phyloP scores from a whole-genome alignment of 2,113 vertebrate genomes.

The Rhinichthys klamathensis region DNA sequence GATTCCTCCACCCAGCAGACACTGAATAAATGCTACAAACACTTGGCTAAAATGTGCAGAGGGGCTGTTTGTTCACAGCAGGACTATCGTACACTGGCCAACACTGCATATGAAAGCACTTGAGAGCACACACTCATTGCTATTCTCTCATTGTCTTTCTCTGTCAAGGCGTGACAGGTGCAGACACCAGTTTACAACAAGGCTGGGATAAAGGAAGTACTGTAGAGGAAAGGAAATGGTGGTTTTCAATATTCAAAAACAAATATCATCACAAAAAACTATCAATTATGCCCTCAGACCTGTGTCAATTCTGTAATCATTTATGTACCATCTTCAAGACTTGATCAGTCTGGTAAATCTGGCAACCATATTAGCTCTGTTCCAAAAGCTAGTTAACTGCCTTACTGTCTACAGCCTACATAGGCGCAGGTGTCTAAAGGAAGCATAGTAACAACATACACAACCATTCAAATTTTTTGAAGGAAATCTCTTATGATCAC shows the following conservation, averaged over 20 bases:
- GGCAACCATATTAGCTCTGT: background rate
- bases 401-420: background rate
- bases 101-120: constrained; percentile 5
- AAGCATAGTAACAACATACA: background rate
- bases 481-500: too few species aligned
- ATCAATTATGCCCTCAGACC: background rate
- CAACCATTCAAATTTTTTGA: background rate
- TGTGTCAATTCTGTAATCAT: background rate
- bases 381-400: background rate
- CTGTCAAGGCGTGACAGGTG: constrained; percentile 12
- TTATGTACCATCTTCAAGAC: background rate
- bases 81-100: constrained; percentile 14
- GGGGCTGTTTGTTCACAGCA: constrained; percentile 15
- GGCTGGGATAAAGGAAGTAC: constrained; percentile 51
- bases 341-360: background rate
- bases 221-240: constrained; percentile 47
- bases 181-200: constrained; percentile 40
- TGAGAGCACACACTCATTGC: constrained; percentile 17
- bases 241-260: background rate
- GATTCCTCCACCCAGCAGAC: background rate
- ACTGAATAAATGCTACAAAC: constrained; percentile 7
- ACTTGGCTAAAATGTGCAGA: constrained; percentile 1
- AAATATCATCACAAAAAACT: background rate
- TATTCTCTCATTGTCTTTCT: constrained; percentile 18
- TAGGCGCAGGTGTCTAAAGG: background rate